Evolutionary conservation across 2,797 vertebrate genomes (phyloP), one percentile per base, ranked within the genome.

Genomic region (Acanthiza pusilla): DNA sequence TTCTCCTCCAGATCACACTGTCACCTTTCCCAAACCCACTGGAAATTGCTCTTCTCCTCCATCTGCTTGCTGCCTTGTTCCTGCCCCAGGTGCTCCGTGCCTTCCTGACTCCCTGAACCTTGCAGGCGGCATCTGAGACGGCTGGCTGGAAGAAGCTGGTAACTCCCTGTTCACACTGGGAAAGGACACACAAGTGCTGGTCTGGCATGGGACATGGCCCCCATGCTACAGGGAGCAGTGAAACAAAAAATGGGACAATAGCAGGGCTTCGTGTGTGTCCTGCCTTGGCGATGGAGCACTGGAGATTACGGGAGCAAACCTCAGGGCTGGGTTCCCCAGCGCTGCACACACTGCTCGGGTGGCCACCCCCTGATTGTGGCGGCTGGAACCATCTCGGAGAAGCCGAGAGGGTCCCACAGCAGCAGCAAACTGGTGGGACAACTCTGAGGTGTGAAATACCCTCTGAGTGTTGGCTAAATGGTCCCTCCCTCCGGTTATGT

Each of bases 61-160:
- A 40, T 42, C 36, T 65, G 25, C 23, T 77, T 74, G 19, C 12
- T 12, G 22, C 10, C 15, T 45, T 34, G 5, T 13, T 76, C 11
- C 9, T 77, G 6, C 9, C 26, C 42, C 10, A 36, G 22, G 8
- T 36, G 10, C 32, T 54, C 22, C 13, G 16, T 0, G 2, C 54
- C 13, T 2, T 62, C 13, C 5, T 3, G 11, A 9, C 8, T 53
- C 29, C 22, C 26, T 54, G 48, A 43, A 40, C 29, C 23, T 53
- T 22, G 16, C 0, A 0, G 22, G 16, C 2, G 2, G 29, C 32
- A 79, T 45, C 26, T 45, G 11, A 2, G 4, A 62, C 4, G 1
- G 11, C n/a, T 32, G n/a, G 2, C 22, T 47, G 17, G 17, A 76
- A 22, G 9, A 61, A 34, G n/a, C 4, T 42, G 10, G 43, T n/a